phyloP scores from a whole-genome alignment of 1,140 invertebrate species.

The Stegodyphus mimosarum region DNA sequence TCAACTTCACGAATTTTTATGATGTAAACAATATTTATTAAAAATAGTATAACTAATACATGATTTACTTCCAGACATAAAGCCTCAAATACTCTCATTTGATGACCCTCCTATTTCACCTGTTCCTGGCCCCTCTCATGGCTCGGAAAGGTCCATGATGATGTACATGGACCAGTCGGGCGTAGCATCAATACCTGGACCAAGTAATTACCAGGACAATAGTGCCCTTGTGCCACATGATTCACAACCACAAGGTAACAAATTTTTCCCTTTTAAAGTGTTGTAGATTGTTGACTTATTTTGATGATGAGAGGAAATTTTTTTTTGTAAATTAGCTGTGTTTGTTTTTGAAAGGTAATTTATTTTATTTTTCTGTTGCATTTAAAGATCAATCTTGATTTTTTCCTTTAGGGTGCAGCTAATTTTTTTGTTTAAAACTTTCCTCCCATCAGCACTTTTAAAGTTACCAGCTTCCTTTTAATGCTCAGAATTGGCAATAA shows the following conservation, averaged over 20 bases:
- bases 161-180: slow-evolving; percentile 62
- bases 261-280: neutral
- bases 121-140: slow-evolving; percentile 57
- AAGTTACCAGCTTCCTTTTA: neutral
- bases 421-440: no score
- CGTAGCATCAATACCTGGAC: slow-evolving; percentile 59
- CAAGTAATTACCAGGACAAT: slow-evolving; percentile 61
- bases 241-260: slow-evolving; percentile 61
- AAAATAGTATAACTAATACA: neutral
- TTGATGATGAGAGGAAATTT: no score
- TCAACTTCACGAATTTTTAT: no score
- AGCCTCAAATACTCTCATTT: slow-evolving; percentile 56
- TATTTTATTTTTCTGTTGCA: no score
- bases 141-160: slow-evolving; percentile 58
- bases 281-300: neutral
- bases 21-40: neutral
- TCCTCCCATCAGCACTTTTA: neutral
- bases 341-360: no score
- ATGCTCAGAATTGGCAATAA: neutral
- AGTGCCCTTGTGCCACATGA: slow-evolving; percentile 51
- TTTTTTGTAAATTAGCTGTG: no score
- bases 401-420: no score
- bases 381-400: no score
- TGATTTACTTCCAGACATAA: slow-evolving; percentile 48
- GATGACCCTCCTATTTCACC: slow-evolving; percentile 61